Percentiles rank a stretch among this genome's conserved stretches.
Evolutionary conservation across 2,113 vertebrate species (phyloP).

Genomic region (Colistium nudipinnis): DNA sequence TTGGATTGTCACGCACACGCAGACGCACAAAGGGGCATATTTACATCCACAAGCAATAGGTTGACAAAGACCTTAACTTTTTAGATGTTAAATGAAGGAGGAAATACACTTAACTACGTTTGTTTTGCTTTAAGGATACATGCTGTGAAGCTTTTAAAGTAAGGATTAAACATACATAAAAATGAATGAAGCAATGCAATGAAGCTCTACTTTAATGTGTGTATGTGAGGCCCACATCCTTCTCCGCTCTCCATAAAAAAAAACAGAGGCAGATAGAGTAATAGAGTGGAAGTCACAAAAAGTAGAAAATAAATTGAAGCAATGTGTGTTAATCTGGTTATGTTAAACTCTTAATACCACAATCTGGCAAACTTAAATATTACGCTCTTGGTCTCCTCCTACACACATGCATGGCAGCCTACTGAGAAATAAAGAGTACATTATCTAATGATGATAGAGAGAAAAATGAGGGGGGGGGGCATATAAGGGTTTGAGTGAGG

Average conservation of each 20-base stretch:
- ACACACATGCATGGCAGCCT: constrained; percentile 30
- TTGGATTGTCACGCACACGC: not conserved
- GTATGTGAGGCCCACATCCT: constrained; percentile 35
- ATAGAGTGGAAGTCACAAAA: constrained; percentile 41
- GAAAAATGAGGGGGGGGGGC: constrained; percentile 42
- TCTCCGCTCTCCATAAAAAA: constrained; percentile 17
- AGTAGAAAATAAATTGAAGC: constrained; percentile 42
- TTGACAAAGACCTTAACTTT: not conserved
- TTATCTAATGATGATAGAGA: constrained; percentile 67
- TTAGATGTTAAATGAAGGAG: not conserved
- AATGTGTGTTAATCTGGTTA: constrained; percentile 43
- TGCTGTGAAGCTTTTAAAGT: not conserved
- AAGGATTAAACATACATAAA: no score
- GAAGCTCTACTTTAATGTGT: constrained; percentile 1
- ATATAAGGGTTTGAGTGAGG: constrained; percentile 33
- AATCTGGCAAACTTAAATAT: constrained; percentile 29
- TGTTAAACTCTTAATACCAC: constrained; percentile 39
- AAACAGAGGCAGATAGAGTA: constrained; percentile 36
- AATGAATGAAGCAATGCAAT: not conserved
- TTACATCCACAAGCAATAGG: not conserved
- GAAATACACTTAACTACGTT: not conserved
- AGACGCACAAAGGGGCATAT: not conserved
- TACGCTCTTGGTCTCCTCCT: constrained; percentile 10
- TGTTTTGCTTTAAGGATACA: not conserved
- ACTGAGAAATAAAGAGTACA: constrained; percentile 67